Conservation (phyloP, 2,797 vertebrate species). For the Acipenser ruthenus region DNA sequence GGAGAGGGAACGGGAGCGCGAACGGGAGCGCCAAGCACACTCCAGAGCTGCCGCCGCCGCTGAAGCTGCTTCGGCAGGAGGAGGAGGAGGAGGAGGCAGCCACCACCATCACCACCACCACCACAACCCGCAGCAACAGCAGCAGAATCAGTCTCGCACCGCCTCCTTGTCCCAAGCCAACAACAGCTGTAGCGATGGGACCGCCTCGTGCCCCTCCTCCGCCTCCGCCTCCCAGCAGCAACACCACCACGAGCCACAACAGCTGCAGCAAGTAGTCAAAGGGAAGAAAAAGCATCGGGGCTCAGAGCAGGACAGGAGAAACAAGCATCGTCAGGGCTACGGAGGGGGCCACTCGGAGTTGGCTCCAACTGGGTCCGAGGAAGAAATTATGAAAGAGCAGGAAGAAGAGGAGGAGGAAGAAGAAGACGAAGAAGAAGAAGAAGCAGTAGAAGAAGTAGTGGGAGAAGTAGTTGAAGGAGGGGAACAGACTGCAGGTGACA, state of each 20-base stretch:
- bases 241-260: slow-evolving; percentile 51
- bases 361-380: slow-evolving; percentile 87
- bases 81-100: slow-evolving; percentile 57
- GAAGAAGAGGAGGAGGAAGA: slow-evolving; percentile 60
- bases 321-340: slow-evolving; percentile 68
- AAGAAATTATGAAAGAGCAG: slow-evolving; percentile 86
- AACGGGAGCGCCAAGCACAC: slow-evolving; percentile 63
- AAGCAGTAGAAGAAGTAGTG: slow-evolving; percentile 36
- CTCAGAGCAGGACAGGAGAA: slow-evolving; percentile 62
- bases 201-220: slow-evolving; percentile 63
- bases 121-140: slow-evolving; percentile 49
- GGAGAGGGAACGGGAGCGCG: slow-evolving; percentile 80
- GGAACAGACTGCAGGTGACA: slow-evolving; percentile 23
- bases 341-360: slow-evolving; percentile 84
- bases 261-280: slow-evolving; percentile 53
- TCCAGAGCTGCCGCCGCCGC: slow-evolving; percentile 67
- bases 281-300: slow-evolving; percentile 60
- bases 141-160: slow-evolving; percentile 66
- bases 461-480: slow-evolving; percentile 41
- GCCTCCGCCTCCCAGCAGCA: slow-evolving; percentile 41
- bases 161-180: slow-evolving; percentile 60
- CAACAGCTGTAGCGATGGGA: slow-evolving; percentile 50
- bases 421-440: slow-evolving; percentile 49
- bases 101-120: slow-evolving; percentile 53
- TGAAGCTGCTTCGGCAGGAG: slow-evolving; percentile 53